Base-by-base conservation (phyloP, 2,113 vertebrate genomes). In the Oncorhynchus masou region DNA sequence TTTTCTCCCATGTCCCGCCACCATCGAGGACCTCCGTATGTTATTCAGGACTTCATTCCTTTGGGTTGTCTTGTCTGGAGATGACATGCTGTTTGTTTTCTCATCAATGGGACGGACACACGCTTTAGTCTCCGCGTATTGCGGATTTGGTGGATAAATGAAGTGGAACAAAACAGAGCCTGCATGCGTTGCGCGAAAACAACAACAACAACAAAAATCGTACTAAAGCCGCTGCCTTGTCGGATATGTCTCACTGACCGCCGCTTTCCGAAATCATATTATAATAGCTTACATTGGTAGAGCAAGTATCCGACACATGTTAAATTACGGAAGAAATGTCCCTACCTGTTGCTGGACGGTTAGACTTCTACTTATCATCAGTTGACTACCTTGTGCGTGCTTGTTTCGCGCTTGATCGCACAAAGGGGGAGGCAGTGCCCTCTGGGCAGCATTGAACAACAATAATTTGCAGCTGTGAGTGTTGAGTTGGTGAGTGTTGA, bases 1-100 rank as follows among this genome's bases (percentile, higher is more conserved):
- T 84, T 81, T 81, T 2, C 71, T 80, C 11, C 72, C 79, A 60
- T 76, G 81, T 45, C 73, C 59, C 19, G 15, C 65, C 74, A 78
- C 29, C 15, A 57, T 70, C 13, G 90, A 82, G 22, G 78, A 74
- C 57, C 74, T 81, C 77, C 79, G 71, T 0, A 71, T 7, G 64
- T 71, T 70, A 85, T n/a, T 49, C 62, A 57, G 12, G 51, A 54
- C 51, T 15, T 62, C 70, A n/a, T 68, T 19, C 16, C 29, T 34
- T 39, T 68, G 16, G 15, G 65, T 15, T 13, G 25, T 79, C 27
- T 69, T 59, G 67, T 60, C 62, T 7, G 76, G 66, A 73, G 74
- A 71, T 49, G 80, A 81, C 83, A 83, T 81, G 9, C 12, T 51
- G 54, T 25, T 16, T 24, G 29, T 19, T 20, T 73, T 62, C 34